Conservation (phyloP, 2,113 vertebrate genomes). For the Typhlomys cinereus region DNA sequence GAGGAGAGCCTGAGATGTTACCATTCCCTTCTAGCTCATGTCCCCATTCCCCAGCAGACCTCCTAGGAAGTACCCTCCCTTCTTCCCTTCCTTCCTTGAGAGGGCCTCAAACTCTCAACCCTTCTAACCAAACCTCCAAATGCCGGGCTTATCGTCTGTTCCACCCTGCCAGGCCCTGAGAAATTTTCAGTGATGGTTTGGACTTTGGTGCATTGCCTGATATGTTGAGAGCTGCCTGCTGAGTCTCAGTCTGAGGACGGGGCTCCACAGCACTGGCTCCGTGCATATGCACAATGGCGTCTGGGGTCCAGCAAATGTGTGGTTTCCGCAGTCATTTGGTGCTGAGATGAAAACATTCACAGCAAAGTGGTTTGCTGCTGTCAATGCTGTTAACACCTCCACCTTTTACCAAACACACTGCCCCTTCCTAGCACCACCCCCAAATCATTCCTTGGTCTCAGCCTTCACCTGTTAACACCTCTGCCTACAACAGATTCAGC, state of each 20-base stretch:
- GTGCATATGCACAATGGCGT: background rate
- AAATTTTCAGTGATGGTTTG: background rate
- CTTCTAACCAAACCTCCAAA: background rate
- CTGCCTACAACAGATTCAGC: background rate
- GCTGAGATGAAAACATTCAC: background rate
- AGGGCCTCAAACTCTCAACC: background rate
- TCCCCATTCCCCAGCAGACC: background rate
- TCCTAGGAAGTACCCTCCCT: too few relatives aligned
- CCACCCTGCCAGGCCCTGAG: background rate
- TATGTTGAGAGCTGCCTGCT: background rate
- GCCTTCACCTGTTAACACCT: background rate
- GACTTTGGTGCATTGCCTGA: background rate
- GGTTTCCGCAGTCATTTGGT: background rate
- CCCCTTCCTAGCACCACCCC: background rate
- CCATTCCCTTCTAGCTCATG: background rate
- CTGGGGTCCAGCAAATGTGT: background rate
- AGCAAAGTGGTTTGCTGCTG: background rate
- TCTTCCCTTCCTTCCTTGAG: background rate
- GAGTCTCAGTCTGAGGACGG: background rate
- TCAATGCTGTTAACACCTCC: background rate
- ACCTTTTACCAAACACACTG: slow-evolving; percentile 33
- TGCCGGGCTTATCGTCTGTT: background rate
- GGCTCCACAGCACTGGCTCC: background rate
- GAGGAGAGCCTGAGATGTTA: background rate
- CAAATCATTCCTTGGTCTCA: background rate